Base-by-base conservation (phyloP, 2,797 vertebrate genomes). In the Hoplostethus mediterraneus region DNA sequence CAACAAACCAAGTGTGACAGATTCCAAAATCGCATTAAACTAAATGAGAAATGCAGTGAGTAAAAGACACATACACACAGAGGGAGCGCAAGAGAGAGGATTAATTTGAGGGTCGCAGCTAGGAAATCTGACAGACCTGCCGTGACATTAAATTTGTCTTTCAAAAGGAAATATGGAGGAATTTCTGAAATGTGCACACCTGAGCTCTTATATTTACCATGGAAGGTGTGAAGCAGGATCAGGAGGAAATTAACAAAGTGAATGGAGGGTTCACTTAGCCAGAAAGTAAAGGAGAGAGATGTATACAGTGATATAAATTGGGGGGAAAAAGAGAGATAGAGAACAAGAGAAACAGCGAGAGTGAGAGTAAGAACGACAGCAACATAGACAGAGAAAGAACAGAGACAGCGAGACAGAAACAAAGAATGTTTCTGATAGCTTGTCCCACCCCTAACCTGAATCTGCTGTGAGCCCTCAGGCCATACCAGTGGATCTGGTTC, bases 21-120 rank as follows among this genome's bases (percentile, higher is more conserved):
- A 92, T 93, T 94, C 84, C 67, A 77, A 94, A 94, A 94, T 92
- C 83, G 81, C 89, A 94, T 95, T 94, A 93, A 92, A 90, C 79
- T 90, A 89, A 92, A 90, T 85, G 84, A 90, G 81, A 92, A 88
- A 87, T 68, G 79, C 75, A 72, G 75, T 73, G 59, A 45, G 42
- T 75, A 69, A 78, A 80, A 84, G 78, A 81, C 79, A 89, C 63
- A 83, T 67, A 87, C 54, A 55, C 71, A 73, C 64, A 42, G 48
- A 73, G 51, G 65, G 73, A 76, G 44, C 80, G 75, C 79, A 55
- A 70, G 71, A 79, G 56, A 89, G 73, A 88, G 75, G 89, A 93
- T 92, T 92, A 87, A 86, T 91, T 89, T 90, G 61, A 91, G 87
- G 75, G 81, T 73, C 71, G 75, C 83, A 82, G 79, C 78, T 77